A percentile compares a stretch with the other conserved stretches of the same genome.
Evolutionary conservation across 2,113 vertebrate species (phyloP).

Genomic region (Shinisaurus crocodilurus): DNA sequence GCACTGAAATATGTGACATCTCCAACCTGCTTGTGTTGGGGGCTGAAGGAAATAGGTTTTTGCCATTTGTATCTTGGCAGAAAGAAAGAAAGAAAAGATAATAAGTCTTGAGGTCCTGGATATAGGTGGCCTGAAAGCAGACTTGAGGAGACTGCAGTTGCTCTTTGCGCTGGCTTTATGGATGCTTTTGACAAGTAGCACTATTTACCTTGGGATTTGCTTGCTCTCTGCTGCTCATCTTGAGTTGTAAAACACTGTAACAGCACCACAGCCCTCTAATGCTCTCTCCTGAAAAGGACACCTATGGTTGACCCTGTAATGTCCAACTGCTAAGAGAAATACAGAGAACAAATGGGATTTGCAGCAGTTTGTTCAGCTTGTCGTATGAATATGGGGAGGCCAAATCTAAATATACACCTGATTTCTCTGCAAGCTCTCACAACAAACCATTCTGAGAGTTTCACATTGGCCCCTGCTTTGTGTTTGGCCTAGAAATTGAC

Average conservation of each 20-base stretch:
- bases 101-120: background rate
- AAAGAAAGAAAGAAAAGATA: background rate
- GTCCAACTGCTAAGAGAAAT: background rate
- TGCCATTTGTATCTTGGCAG: background rate
- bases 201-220: background rate
- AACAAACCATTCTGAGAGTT: background rate
- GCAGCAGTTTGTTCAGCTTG: background rate
- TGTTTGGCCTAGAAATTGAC: slow-evolving; percentile 81
- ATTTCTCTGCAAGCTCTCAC: background rate
- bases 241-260: background rate
- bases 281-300: background rate
- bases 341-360: background rate
- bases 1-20: background rate
- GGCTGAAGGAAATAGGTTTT: background rate
- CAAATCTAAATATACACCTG: background rate
- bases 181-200: background rate
- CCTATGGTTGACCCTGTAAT: background rate
- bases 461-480: slow-evolving; percentile 10
- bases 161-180: too few species aligned
- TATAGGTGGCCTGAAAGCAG: background rate
- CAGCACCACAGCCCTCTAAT: background rate
- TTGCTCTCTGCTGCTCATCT: background rate
- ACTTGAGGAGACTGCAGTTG: background rate
- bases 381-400: background rate
- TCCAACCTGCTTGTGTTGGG: background rate